Evolutionary conservation across 2,113 vertebrate genomes (phyloP), one percentile per base, ranked within the genome.

Genomic region (Nyctereutes procyonoides): DNA sequence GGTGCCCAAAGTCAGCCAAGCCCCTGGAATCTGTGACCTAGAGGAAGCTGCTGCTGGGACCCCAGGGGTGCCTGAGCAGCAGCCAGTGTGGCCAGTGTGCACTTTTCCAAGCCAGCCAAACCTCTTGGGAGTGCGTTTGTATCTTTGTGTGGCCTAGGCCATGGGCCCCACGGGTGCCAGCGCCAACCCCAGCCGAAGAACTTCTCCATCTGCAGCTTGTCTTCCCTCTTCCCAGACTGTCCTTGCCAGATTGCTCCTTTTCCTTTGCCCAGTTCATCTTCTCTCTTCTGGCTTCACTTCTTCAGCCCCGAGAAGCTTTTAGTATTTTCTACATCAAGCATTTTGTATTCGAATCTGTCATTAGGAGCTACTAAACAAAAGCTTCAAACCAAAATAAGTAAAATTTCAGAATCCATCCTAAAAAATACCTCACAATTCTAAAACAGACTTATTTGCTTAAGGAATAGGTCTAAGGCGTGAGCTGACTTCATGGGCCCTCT

Each of bases 281-380:
- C 32, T 88, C 79, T 81, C 63, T 96, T 90, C 51, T 48, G n/a
- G 74, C 74, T 79, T 93, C 65, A 81, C 38, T 81, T 95, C 58
- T 43, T 76, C 13, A 53, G 43, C 26, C 24, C 65, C 2, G 7
- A 96, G 82, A 58, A 79, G 43, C 30, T 85, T 58, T 62, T 2
- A 3, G 26, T n/a, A 88, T 88, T n/a, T 77, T 69, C 81, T 58
- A n/a, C 13, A 35, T 22, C 11, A 28, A 55, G 62, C 20, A 60
- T 80, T 95, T 73, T 16, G 5, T 60, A 16, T 74, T 87, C 38
- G 51, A 81, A 43, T 87, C 65, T 81, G 63, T 79, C 67, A 16
- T 79, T 55, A 76, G 88, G 62, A 93, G 69, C 28, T 43, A 90
- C 14, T 56, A 51, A 93, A 88, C 60, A 88, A 94, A 97, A 71